A percentile compares a stretch with the other conserved stretches of the same genome.
Conservation (phyloP, 2,797 vertebrate genomes). For the Sardinella longiceps region DNA sequence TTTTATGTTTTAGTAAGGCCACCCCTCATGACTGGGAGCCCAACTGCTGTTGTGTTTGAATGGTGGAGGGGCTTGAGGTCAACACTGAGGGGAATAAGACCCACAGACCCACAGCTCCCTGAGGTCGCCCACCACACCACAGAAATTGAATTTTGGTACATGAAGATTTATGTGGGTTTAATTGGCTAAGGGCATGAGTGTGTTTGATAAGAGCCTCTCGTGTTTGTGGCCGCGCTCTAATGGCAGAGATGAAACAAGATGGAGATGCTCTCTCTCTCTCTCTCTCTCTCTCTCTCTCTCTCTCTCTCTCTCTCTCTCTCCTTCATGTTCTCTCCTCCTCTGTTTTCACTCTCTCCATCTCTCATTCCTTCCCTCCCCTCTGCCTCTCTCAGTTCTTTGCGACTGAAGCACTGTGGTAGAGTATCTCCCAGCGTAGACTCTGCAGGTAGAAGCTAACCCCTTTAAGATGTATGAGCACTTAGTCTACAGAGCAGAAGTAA, state of each 20-base stretch:
- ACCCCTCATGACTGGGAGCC: background rate
- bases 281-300: background rate
- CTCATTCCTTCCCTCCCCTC: constrained; percentile 28
- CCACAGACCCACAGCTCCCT: background rate
- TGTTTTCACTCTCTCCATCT: constrained; percentile 37
- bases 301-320: background rate
- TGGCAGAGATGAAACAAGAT: background rate
- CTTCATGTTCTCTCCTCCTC: too few species aligned
- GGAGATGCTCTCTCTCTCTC: background rate
- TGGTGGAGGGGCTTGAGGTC: background rate
- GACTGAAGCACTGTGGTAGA: background rate
- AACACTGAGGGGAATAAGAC: background rate
- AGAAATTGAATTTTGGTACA: background rate
- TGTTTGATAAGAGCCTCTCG: constrained; percentile 35
- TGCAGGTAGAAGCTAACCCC: background rate
- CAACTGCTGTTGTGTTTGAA: background rate
- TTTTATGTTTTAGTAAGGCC: background rate
- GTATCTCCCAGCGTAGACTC: background rate
- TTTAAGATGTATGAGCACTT: constrained; percentile 1
- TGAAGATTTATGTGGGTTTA: background rate
- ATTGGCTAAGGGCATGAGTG: background rate
- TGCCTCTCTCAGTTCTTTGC: background rate
- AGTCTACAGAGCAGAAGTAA: background rate
- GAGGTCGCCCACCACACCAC: background rate
- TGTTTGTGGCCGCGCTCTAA: constrained; percentile 39